Evolutionary conservation across 1,140 invertebrate genomes (phyloP).

Genomic region (Polypedilum vanderplanki): DNA sequence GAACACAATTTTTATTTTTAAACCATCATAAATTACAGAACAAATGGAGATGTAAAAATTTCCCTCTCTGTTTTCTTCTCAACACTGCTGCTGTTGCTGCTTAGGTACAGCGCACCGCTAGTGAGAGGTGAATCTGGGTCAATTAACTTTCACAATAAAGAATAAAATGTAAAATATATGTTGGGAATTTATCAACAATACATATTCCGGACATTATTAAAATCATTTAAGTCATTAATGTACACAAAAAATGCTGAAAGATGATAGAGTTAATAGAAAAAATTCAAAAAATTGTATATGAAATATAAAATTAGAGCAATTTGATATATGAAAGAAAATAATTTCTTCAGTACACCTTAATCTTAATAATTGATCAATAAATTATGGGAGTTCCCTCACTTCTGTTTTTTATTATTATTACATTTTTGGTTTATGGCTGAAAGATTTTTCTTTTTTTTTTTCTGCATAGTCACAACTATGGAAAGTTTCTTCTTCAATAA

Average conservation of each 20-base stretch:
- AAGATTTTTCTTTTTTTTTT: no score
- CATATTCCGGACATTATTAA: conserved; percentile 11
- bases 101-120: not conserved
- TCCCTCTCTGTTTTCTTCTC: not conserved
- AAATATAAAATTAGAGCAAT: not conserved
- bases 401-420: not conserved
- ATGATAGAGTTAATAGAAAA: conserved; percentile 9
- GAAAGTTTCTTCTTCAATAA: no score
- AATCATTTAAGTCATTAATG: conserved; percentile 10
- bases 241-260: not conserved
- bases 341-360: not conserved
- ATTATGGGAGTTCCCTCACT: not conserved
- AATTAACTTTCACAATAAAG: conserved; percentile 19
- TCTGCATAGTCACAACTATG: no score
- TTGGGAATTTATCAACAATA: conserved; percentile 18
- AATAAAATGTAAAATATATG: conserved; percentile 20
- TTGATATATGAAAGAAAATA: not conserved
- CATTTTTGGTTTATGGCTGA: no score
- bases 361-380: conserved; percentile 13
- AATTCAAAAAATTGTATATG: not conserved
- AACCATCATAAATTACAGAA: conserved; percentile 3
- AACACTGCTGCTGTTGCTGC: not conserved
- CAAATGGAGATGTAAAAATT: not conserved
- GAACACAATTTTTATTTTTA: no score
- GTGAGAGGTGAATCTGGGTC: conserved; percentile 3